Percentiles rank a stretch among this genome's conserved stretches.
Evolutionary conservation across 2,888 invertebrate species (phyloP).

Genomic region (Creontiades dilutus): DNA sequence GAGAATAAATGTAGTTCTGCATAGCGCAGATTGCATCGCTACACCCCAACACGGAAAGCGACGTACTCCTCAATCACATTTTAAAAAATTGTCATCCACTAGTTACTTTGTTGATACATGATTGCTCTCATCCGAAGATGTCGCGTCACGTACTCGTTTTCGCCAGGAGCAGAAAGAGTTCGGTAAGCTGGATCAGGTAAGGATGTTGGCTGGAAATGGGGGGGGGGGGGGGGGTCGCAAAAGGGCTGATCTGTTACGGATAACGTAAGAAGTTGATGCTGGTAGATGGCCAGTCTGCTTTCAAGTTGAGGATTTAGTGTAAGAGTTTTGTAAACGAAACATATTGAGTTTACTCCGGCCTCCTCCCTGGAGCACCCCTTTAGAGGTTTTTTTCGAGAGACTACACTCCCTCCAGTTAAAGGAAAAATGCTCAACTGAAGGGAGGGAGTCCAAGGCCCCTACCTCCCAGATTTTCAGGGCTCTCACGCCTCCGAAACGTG

Average conservation of each 20-base stretch:
- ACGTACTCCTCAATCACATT: neutral
- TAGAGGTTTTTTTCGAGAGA: neutral
- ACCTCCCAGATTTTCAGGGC: slow-evolving; percentile 11
- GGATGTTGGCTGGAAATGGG: neutral
- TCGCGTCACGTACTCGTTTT: neutral
- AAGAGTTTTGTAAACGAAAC: neutral
- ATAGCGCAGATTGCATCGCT: neutral
- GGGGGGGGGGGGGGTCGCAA: neutral
- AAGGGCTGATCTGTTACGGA: neutral
- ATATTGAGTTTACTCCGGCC: neutral
- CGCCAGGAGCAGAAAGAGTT: neutral
- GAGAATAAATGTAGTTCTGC: neutral
- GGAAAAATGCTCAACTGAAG: neutral
- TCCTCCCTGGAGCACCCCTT: neutral
- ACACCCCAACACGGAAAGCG: too few species aligned
- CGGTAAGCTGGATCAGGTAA: neutral
- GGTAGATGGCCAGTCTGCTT: neutral
- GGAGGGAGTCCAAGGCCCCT: slow-evolving; percentile 21
- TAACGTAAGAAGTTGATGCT: neutral
- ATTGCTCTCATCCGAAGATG: neutral
- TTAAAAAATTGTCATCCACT: neutral
- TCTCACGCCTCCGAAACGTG: slow-evolving; percentile 52
- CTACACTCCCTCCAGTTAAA: slow-evolving; percentile 1
- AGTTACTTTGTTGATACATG: neutral
- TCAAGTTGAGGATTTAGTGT: neutral